Conservation (phyloP, 2,888 invertebrate species). For the Linnaemya tessellans region DNA sequence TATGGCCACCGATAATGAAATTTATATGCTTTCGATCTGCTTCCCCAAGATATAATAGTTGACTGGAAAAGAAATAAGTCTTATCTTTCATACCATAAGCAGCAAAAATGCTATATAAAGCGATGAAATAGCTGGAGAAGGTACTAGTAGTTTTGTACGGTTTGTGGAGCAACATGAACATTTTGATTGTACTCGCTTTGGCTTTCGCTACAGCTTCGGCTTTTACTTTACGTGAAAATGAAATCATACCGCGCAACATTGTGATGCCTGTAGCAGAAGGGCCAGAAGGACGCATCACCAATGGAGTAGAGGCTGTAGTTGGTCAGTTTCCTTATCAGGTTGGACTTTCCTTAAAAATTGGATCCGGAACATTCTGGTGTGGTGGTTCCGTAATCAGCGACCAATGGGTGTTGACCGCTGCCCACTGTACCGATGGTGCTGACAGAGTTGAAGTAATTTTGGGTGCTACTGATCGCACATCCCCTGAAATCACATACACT, state of each 20-base stretch:
- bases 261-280: conserved; percentile 22
- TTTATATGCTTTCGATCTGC: too few species aligned
- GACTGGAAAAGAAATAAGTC: too few species aligned
- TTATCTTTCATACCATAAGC: too few species aligned
- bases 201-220: conserved; percentile 75
- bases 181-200: conserved; percentile 77
- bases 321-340: conserved; percentile 78
- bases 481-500: conserved; percentile 66
- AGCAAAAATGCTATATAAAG: not conserved
- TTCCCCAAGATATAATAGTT: too few species aligned
- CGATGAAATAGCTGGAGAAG: not conserved
- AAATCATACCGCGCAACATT: not conserved
- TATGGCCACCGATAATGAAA: too few species aligned
- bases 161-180: conserved; percentile 75
- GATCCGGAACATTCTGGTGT: conserved; percentile 73
- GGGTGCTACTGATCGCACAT: conserved; percentile 73
- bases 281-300: conserved; percentile 73
- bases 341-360: conserved; percentile 75
- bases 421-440: conserved; percentile 78
- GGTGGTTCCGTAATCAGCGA: conserved; percentile 78
- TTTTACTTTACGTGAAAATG: conserved; percentile 36
- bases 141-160: conserved; percentile 17
- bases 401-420: conserved; percentile 79
- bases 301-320: conserved; percentile 72
- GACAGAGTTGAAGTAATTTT: conserved; percentile 74